phyloP scores from a whole-genome alignment of 2,888 invertebrate species.

The Andrena dorsata region DNA sequence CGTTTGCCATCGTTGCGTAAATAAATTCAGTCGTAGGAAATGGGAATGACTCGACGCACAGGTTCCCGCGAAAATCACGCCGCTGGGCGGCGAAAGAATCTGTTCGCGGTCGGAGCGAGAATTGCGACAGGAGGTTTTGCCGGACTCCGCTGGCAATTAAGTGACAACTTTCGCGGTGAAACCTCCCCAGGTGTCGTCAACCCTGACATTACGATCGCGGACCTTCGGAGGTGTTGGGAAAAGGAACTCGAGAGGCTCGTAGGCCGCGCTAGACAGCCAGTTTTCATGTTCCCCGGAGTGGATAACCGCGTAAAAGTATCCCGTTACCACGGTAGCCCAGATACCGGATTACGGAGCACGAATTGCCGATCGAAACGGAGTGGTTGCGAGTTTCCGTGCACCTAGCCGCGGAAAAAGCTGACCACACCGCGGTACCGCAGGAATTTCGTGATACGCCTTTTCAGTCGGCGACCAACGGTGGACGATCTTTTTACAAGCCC shows the following conservation, averaged over 20 bases:
- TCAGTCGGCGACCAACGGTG: not conserved
- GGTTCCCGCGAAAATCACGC: not conserved
- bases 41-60: not conserved
- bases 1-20: conserved; percentile 16
- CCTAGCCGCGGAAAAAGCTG: conserved; percentile 28
- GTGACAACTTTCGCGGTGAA: conserved; percentile 43
- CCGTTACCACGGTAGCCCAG: conserved; percentile 82
- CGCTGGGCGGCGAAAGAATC: not conserved
- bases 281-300: conserved; percentile 69
- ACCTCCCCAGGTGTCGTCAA: conserved; percentile 55
- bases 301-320: conserved; percentile 79
- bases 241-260: conserved; percentile 30
- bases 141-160: conserved; percentile 17
- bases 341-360: conserved; percentile 82
- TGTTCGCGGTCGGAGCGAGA: not conserved
- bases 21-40: conserved; percentile 5
- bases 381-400: conserved; percentile 54
- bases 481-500: not conserved
- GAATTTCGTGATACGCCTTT: conserved; percentile 45
- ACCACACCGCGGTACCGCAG: conserved; percentile 33
- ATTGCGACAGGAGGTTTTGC: not conserved
- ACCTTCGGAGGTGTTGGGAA: conserved; percentile 19
- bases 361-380: conserved; percentile 80
- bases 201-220: conserved; percentile 66
- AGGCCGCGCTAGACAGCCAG: conserved; percentile 47